Base-by-base conservation (phyloP, 2,113 vertebrate genomes). In the Butorides virescens region DNA sequence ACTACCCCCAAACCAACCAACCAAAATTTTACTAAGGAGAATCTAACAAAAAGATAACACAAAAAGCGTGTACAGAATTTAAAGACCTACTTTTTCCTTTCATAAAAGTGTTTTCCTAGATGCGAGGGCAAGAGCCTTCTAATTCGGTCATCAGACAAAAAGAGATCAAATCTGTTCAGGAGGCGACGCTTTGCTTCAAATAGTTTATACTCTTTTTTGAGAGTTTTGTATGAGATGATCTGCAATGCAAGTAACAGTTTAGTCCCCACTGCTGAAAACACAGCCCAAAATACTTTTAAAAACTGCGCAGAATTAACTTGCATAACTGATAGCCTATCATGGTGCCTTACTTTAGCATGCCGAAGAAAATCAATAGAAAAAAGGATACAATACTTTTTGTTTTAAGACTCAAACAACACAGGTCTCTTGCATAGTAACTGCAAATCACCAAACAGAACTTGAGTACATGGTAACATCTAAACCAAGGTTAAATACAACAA, bases 41-140 rank as follows among this genome's bases (percentile, higher is more conserved):
- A 36, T 55, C 2, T n/a, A 20, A 52, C 42, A 37, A 78, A 46
- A 58, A 52, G 20, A 27, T 20, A 59, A 47, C 2, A 1, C 12
- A 70, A 34, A 63, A 50, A 13, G 6, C 17, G 50, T 36, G 36
- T 5, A 19, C 9, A 61, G 39, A 44, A 65, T 62, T 61, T 26
- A 39, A 76, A 73, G 11, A 94, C 98, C 94, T 97, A 99, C 99
- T 98, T 99, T 94, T 99, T 99, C 44, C 89, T 98, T 72, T 84
- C 77, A 72, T 99, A 99, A 93, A 99, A 99, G 81, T 99, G 98
- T 85, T 98, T 99, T 39, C 99, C 99, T 6, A 99, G 95, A 67
- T 99, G 98, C 2, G 99, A 98, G 0, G 99, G 98, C 88, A 99
- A 97, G 42, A 99, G 97, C 42, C 98, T 98, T 46, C 98, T 98